These are phyloP conservation scores for Pongo pygmaeus DNA, from an alignment of 2,113 vertebrate genomes.

Conservation along the genomic window DNA sequence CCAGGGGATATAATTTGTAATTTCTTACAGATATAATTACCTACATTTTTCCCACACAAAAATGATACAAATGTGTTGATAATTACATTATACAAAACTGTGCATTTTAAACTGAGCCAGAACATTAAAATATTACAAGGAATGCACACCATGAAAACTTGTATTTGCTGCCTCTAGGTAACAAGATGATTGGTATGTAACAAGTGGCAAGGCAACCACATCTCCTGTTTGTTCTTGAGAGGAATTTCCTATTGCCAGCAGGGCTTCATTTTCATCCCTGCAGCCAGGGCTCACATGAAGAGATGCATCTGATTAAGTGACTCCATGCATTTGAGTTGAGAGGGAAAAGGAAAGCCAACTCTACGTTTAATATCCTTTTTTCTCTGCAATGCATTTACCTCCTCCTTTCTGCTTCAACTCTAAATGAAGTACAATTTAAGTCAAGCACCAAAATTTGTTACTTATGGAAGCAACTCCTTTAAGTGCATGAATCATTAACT, in stretches of 20 bases:
- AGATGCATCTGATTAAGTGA: neutral
- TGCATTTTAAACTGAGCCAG: neutral
- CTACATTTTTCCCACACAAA: constrained; percentile 18
- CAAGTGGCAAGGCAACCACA: neutral
- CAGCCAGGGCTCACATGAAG: neutral
- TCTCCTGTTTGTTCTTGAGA: neutral
- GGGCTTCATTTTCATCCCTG: neutral
- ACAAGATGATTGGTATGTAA: neutral
- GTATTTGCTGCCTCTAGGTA: neutral
- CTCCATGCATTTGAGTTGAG: neutral
- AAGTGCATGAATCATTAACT: constrained; percentile 40
- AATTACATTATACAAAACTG: constrained; percentile 30
- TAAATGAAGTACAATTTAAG: constrained; percentile 43
- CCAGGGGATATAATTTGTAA: neutral
- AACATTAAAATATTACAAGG: neutral
- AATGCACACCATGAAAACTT: neutral
- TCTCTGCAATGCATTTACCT: constrained; percentile 38
- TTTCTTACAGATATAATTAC: constrained; percentile 46
- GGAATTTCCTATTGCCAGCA: neutral
- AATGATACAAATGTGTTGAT: neutral
- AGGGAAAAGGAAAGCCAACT: neutral
- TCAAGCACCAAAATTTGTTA: constrained; percentile 39
- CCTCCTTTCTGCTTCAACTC: neutral
- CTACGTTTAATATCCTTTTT: constrained; percentile 19
- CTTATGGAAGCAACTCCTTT: constrained; percentile 31